phyloP scores from a whole-genome alignment of 1,140 invertebrate species.

The Sarcophaga bullata region DNA sequence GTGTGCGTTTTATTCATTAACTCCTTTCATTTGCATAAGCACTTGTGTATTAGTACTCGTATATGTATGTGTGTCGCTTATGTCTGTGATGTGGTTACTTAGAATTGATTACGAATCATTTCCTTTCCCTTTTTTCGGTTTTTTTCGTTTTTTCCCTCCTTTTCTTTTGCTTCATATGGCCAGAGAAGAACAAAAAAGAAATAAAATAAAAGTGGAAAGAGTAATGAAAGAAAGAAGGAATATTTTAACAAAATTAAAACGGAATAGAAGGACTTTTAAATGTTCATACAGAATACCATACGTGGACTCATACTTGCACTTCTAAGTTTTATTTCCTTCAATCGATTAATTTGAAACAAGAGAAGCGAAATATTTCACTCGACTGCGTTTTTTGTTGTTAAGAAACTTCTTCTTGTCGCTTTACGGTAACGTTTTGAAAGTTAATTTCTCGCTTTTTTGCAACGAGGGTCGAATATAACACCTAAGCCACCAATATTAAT shows the following conservation, averaged over 20 bases:
- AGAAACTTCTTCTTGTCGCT: too few relatives aligned
- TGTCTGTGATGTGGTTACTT: slow-evolving; percentile 39
- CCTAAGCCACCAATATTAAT: too few relatives aligned
- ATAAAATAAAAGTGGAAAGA: background rate
- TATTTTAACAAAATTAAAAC: slow-evolving; percentile 38
- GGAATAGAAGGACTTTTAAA: slow-evolving; percentile 27
- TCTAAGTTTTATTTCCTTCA: slow-evolving; percentile 1
- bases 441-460: too few relatives aligned
- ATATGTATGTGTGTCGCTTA: background rate
- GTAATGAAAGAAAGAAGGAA: background rate
- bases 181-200: too few relatives aligned
- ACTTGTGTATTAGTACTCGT: too few relatives aligned
- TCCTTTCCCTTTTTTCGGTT: background rate
- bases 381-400: too few relatives aligned
- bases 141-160: background rate
- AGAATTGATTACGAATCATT: slow-evolving; percentile 40
- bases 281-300: background rate
- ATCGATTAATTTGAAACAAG: slow-evolving; percentile 34
- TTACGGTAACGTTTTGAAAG: too few relatives aligned
- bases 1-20: background rate
- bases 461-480: too few relatives aligned
- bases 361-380: background rate
- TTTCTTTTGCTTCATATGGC: too few relatives aligned
- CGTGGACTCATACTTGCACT: background rate
- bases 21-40: background rate